phyloP scores from a whole-genome alignment of 1,140 invertebrate species.

The Drosophila nebulosa region DNA sequence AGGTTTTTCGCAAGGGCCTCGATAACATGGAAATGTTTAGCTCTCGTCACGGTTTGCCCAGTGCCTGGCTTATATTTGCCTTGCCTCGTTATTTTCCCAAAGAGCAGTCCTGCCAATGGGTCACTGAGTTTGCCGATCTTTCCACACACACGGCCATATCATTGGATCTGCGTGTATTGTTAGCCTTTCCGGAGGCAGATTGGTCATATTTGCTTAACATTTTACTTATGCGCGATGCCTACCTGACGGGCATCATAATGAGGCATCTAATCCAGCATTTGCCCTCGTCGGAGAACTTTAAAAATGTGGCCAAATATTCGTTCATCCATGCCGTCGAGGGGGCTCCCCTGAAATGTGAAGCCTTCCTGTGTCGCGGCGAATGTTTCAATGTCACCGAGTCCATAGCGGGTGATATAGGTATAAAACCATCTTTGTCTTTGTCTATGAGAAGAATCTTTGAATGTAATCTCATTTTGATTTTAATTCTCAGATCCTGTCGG shows the following conservation, averaged over 20 bases:
- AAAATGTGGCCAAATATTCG: slow-evolving; percentile 70
- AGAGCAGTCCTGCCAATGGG: slow-evolving; percentile 79
- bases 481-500: slow-evolving; percentile 73
- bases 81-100: slow-evolving; percentile 84
- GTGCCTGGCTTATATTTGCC: slow-evolving; percentile 86
- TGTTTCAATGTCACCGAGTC: slow-evolving; percentile 77
- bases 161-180: slow-evolving; percentile 86
- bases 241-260: slow-evolving; percentile 81
- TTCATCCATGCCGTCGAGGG: slow-evolving; percentile 60
- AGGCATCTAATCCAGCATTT: slow-evolving; percentile 79
- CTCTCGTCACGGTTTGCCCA: slow-evolving; percentile 82
- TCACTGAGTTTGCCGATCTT: slow-evolving; percentile 82
- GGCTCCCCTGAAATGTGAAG: slow-evolving; percentile 82
- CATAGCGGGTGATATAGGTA: slow-evolving; percentile 62
- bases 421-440: background rate
- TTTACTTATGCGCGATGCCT: slow-evolving; percentile 85
- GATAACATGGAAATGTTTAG: slow-evolving; percentile 82
- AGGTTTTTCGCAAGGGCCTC: slow-evolving; percentile 84
- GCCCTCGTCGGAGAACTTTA: slow-evolving; percentile 75
- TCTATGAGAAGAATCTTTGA: background rate
- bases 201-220: slow-evolving; percentile 88
- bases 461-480: background rate
- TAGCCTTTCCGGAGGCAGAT: slow-evolving; percentile 88
- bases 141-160: slow-evolving; percentile 83
- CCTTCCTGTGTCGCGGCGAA: slow-evolving; percentile 85